These are phyloP conservation scores for Hylyphantes graminicola DNA, from an alignment of 1,140 invertebrate genomes.

Conservation along the genomic window DNA sequence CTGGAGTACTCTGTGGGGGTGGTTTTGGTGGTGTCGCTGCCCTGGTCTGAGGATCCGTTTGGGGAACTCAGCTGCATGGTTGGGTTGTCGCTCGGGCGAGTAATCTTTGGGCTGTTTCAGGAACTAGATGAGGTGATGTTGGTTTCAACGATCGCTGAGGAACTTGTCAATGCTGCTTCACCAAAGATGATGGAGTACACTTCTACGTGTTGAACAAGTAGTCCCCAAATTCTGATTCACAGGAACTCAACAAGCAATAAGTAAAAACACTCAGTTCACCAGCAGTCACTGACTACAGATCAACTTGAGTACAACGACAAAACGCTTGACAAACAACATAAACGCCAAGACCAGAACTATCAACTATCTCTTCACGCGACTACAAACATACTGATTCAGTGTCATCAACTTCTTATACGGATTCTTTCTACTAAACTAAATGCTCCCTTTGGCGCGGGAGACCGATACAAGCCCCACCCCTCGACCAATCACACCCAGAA, in stretches of 20 bases:
- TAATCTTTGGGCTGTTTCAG: background rate
- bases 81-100: background rate
- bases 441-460: background rate
- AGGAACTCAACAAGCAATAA: too few relatives aligned
- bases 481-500: slow-evolving; percentile 7
- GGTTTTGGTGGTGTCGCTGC: background rate
- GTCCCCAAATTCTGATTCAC: too few relatives aligned
- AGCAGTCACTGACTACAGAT: too few relatives aligned
- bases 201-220: too few relatives aligned
- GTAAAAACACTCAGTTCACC: too few relatives aligned
- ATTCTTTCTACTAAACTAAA: background rate
- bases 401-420: slow-evolving; percentile 33
- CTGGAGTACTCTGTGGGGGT: slow-evolving; percentile 11
- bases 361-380: background rate
- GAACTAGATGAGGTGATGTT: too few relatives aligned
- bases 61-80: slow-evolving; percentile 32
- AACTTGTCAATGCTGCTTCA: too few relatives aligned
- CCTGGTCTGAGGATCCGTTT: background rate
- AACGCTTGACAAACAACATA: too few relatives aligned
- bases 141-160: too few relatives aligned
- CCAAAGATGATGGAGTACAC: too few relatives aligned
- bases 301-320: too few relatives aligned
- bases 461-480: background rate
- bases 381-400: background rate
- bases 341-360: background rate